Conservation (phyloP, 1,140 invertebrate genomes). For the Procambarus virginalis region DNA sequence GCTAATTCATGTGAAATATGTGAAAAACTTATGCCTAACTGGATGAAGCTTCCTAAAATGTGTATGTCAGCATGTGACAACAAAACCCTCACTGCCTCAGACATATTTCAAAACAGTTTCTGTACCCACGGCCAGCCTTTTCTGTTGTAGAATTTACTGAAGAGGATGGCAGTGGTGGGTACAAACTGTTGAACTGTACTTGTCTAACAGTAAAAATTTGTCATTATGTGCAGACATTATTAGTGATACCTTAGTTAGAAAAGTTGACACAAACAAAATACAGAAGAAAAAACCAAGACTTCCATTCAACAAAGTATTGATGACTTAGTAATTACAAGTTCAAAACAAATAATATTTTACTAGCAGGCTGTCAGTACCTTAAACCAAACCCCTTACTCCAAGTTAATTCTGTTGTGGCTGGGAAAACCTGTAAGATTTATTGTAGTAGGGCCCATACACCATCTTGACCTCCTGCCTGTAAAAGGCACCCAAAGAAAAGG, state of each 20-base stretch:
- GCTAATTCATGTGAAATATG: too few relatives aligned
- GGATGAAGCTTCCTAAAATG: too few relatives aligned
- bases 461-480: slow-evolving; percentile 70
- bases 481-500: slow-evolving; percentile 43
- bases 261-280: neutral
- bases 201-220: too few relatives aligned
- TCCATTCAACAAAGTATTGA: neutral
- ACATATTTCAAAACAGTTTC: too few relatives aligned
- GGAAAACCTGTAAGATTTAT: slow-evolving; percentile 68
- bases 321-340: neutral
- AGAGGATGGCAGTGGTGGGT: too few relatives aligned
- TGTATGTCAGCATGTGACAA: too few relatives aligned
- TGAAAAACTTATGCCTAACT: too few relatives aligned
- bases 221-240: too few relatives aligned
- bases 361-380: slow-evolving; percentile 44
- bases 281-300: neutral
- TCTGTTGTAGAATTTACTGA: too few relatives aligned
- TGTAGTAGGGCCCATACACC: slow-evolving; percentile 70
- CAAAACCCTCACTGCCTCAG: too few relatives aligned
- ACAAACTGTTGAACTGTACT: too few relatives aligned
- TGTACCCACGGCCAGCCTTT: too few relatives aligned
- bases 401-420: slow-evolving; percentile 62
- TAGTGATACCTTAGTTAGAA: neutral
- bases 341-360: neutral
- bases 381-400: slow-evolving; percentile 20